A percentile compares a stretch with the other conserved stretches of the same genome.
phyloP scores from a whole-genome alignment of 2,888 invertebrate genomes.

The Megastigmus dorsalis region DNA sequence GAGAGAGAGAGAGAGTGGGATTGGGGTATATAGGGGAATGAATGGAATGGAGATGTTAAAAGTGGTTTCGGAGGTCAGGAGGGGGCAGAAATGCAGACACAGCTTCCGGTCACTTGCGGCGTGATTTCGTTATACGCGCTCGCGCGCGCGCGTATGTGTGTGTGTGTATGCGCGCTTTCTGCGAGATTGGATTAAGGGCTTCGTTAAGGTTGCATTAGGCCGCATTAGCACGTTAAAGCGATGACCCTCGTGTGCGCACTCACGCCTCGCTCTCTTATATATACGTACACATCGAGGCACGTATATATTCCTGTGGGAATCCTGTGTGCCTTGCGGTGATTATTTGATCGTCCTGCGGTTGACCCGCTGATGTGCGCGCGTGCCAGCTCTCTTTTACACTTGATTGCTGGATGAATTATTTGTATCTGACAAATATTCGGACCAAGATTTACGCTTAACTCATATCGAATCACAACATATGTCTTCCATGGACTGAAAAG shows the following conservation, averaged over 20 bases:
- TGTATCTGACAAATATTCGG: too few relatives aligned
- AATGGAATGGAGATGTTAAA: not conserved
- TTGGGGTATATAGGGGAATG: too few relatives aligned
- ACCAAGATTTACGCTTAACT: too few relatives aligned
- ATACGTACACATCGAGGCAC: not conserved
- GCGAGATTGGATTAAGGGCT: constrained; percentile 69
- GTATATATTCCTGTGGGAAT: too few relatives aligned
- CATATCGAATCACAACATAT: too few relatives aligned
- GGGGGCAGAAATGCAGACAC: constrained; percentile 41
- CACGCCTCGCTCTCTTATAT: too few relatives aligned
- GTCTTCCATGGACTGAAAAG: too few relatives aligned
- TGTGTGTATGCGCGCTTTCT: constrained; percentile 51
- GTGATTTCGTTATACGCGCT: constrained; percentile 68
- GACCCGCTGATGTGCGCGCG: not conserved
- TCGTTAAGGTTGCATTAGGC: constrained; percentile 67
- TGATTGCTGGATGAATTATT: too few relatives aligned
- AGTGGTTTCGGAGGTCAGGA: not conserved
- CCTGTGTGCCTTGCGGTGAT: not conserved
- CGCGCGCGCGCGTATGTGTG: not conserved
- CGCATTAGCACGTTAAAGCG: constrained; percentile 60
- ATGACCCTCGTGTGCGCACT: constrained; percentile 56
- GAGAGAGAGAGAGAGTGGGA: constrained; percentile 1
- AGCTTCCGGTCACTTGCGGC: constrained; percentile 68
- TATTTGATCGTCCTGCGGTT: not conserved
- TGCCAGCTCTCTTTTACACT: not conserved